Evolutionary conservation across 2,888 invertebrate species (phyloP).

Genomic region (Lordiphosa fenestrarum): DNA sequence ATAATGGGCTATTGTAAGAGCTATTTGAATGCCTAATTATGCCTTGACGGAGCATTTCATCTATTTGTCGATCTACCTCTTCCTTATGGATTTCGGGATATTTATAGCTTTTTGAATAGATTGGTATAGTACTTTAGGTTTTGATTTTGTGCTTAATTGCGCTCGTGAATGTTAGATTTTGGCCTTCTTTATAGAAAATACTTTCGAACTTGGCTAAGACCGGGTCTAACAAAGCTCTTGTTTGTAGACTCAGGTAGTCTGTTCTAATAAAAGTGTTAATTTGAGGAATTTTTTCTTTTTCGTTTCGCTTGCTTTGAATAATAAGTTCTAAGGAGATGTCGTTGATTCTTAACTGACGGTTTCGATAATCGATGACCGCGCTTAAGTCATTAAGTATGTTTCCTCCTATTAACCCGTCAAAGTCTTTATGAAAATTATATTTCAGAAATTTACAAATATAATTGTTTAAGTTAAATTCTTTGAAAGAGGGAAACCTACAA

Average conservation of each 20-base stretch:
- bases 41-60: conserved; percentile 1
- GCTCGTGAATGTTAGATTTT: conserved; percentile 5
- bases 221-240: too few species aligned
- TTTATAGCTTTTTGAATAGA: conserved; percentile 7
- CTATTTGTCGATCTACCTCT: neutral
- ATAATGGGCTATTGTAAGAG: neutral
- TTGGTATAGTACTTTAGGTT: neutral
- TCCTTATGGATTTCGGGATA: conserved; percentile 12
- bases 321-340: too few species aligned
- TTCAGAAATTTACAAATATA: neutral
- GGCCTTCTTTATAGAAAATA: too few species aligned
- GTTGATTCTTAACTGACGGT: too few species aligned
- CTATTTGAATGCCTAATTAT: conserved; percentile 5
- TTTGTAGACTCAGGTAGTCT: too few species aligned
- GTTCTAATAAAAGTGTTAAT: too few species aligned
- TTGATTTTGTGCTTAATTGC: conserved; percentile 6
- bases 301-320: too few species aligned
- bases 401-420: neutral
- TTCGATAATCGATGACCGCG: too few species aligned
- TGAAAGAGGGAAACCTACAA: neutral
- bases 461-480: neutral
- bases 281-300: too few species aligned
- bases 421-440: conserved; percentile 1
- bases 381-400: too few species aligned
- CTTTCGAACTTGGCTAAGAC: too few species aligned